These are phyloP conservation scores for Carcharodon carcharias DNA, from an alignment of 2,797 vertebrate genomes.

Conservation along the genomic window DNA sequence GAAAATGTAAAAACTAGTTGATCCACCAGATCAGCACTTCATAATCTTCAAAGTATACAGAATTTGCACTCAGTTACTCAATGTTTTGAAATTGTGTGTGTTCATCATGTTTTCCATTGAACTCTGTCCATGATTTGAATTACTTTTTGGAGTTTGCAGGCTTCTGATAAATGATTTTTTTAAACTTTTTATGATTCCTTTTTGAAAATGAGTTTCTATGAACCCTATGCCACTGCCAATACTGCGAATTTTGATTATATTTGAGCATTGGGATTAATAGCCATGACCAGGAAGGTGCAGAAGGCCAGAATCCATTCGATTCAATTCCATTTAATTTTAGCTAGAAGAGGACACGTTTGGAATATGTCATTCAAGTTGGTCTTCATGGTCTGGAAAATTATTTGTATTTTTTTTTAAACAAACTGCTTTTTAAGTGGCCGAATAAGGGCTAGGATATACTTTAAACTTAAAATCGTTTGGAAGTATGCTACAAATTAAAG, in stretches of 20 bases:
- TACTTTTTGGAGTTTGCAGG: not conserved
- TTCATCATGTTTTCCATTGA: not conserved
- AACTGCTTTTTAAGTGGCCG: not conserved
- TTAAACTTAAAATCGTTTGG: not conserved
- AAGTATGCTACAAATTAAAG: not conserved
- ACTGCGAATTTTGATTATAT: not conserved
- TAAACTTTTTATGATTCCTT: not conserved
- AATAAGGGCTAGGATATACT: not conserved
- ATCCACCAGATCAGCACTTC: not conserved
- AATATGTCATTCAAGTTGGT: not conserved
- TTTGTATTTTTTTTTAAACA: not conserved
- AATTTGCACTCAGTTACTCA: not conserved
- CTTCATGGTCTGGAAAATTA: not conserved
- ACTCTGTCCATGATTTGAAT: not conserved
- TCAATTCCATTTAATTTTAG: not conserved
- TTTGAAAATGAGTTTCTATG: not conserved
- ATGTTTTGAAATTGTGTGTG: not conserved
- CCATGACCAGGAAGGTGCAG: not conserved
- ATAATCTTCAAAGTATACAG: not conserved
- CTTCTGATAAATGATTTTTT: not conserved
- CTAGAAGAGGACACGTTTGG: not conserved
- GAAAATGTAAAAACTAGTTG: not conserved
- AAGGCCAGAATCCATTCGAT: not conserved
- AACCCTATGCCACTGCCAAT: not conserved
- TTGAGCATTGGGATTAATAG: not conserved